phyloP scores from a whole-genome alignment of 2,797 vertebrate genomes.

The Orientallactaga sibirica region DNA sequence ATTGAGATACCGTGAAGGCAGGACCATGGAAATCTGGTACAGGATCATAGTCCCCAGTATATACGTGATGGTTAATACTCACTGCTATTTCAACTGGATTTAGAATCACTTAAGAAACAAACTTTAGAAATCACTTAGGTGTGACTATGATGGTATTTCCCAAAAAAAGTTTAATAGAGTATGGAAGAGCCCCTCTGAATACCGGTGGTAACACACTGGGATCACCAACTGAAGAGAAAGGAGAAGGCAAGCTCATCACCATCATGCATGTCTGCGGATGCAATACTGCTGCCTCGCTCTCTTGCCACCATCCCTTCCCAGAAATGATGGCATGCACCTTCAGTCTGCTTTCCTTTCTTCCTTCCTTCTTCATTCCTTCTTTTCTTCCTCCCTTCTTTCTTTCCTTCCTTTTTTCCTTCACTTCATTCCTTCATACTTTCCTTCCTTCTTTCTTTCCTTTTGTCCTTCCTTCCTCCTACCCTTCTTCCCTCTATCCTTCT shows the following conservation, averaged over 20 bases:
- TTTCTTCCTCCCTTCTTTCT: no score
- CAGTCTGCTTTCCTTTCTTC: no score
- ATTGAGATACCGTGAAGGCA: not conserved
- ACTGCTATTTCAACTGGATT: not conserved
- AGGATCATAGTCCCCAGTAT: not conserved
- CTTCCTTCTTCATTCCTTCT: no score
- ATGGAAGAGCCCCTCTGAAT: not conserved
- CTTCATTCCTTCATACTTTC: no score
- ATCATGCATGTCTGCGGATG: not conserved
- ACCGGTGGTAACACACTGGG: not conserved
- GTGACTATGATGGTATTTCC: not conserved
- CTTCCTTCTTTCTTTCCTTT: no score
- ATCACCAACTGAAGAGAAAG: not conserved
- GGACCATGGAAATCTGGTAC: not conserved
- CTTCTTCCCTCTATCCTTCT: no score
- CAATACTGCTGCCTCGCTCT: not conserved
- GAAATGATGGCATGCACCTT: no score
- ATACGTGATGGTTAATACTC: not conserved
- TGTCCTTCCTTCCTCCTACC: no score
- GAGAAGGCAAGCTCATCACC: not conserved
- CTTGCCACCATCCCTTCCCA: no score
- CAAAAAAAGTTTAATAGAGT: not conserved
- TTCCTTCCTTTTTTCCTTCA: no score
- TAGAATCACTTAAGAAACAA: not conserved
- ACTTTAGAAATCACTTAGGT: not conserved